Percentiles rank a stretch among this genome's conserved stretches.
These are phyloP conservation scores for Staurois parvus DNA, from an alignment of 2,797 vertebrate genomes.

Conservation along the genomic window DNA sequence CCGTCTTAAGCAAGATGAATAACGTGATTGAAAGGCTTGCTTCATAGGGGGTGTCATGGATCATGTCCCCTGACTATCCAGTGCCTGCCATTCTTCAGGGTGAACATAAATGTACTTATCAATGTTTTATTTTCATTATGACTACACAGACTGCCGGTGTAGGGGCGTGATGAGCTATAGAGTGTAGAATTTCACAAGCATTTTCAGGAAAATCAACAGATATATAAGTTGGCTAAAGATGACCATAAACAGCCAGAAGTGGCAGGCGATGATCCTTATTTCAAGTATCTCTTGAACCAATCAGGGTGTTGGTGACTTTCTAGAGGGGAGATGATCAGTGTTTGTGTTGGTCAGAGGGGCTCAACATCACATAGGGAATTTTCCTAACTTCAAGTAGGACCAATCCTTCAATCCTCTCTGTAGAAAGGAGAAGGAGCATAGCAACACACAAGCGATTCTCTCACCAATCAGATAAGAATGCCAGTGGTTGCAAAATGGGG, in stretches of 20 bases:
- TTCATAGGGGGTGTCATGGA: constrained; percentile 33
- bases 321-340: background rate
- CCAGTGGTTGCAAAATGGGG: background rate
- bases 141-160: background rate
- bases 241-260: background rate
- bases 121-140: constrained; percentile 31
- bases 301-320: background rate
- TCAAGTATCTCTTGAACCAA: background rate
- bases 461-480: background rate
- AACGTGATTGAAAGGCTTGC: constrained; percentile 44
- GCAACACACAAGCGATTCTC: background rate
- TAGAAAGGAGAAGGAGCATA: background rate
- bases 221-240: background rate
- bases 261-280: background rate
- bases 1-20: constrained; percentile 58
- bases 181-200: background rate
- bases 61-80: constrained; percentile 38
- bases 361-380: too few species aligned
- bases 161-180: background rate
- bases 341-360: too few species aligned
- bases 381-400: background rate
- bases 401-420: background rate
- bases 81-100: constrained; percentile 21
- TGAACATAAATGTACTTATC: constrained; percentile 38
- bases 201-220: background rate